Conservation (phyloP, 23 tunicate genomes). For the Corella eumyota region DNA sequence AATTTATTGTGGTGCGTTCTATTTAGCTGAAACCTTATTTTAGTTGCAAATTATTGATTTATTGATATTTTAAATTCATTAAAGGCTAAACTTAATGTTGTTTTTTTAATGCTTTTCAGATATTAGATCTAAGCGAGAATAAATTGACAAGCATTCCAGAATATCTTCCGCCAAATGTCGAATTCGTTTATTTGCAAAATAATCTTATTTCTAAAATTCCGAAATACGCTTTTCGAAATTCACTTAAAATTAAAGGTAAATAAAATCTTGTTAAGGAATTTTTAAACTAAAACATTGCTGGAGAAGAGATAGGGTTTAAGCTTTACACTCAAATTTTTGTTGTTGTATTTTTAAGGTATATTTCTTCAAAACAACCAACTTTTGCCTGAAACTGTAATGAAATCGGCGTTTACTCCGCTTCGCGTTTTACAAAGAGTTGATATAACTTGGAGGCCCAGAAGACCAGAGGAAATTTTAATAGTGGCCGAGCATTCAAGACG, state of each 20-base stretch:
- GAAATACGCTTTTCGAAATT: slow-evolving; percentile 5
- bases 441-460: slow-evolving; percentile 16
- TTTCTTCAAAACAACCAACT: slow-evolving; percentile 26
- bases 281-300: not conserved
- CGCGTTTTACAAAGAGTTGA: slow-evolving; percentile 16
- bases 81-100: slow-evolving; percentile 1
- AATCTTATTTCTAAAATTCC: slow-evolving; percentile 17
- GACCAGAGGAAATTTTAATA: not conserved
- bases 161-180: slow-evolving; percentile 18
- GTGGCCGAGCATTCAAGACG: too few relatives aligned
- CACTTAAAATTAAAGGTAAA: slow-evolving; percentile 35
- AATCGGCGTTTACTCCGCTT: slow-evolving; percentile 5
- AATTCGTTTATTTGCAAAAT: slow-evolving; percentile 10
- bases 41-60: not conserved
- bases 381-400: slow-evolving; percentile 11
- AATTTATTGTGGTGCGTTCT: slow-evolving; percentile 3
- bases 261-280: not conserved
- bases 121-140: slow-evolving; percentile 29
- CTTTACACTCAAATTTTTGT: not conserved
- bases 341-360: not conserved
- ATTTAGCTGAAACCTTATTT: not conserved
- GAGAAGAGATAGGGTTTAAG: too few relatives aligned
- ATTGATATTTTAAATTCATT: not conserved
- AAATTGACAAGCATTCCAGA: slow-evolving; percentile 8
- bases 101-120: slow-evolving; percentile 1